Percentiles rank a stretch among this genome's conserved stretches.
Evolutionary conservation across 2,797 vertebrate species (phyloP).

Genomic region (Percopsis omiscomaycus): DNA sequence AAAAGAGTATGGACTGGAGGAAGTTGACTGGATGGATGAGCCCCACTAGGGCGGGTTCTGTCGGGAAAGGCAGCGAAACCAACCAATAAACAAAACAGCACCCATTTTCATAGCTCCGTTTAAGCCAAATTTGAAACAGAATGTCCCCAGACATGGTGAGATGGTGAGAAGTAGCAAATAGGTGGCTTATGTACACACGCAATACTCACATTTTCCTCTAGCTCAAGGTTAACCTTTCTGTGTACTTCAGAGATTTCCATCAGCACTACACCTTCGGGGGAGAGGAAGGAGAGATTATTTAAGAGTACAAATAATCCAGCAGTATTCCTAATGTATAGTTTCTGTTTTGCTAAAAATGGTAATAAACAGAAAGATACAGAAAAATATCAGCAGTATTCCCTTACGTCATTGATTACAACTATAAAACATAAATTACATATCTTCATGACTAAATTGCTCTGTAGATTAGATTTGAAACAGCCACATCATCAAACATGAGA

Average conservation of each 20-base stretch:
- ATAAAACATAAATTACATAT: neutral
- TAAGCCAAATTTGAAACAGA: no score
- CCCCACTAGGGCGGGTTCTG: no score
- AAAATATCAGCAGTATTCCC: neutral
- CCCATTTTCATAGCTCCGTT: no score
- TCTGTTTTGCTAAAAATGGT: neutral
- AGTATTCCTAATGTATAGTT: neutral
- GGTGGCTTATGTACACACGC: neutral
- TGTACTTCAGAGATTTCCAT: slow-evolving; percentile 92
- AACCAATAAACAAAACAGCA: no score
- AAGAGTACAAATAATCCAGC: slow-evolving; percentile 6
- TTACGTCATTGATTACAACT: neutral
- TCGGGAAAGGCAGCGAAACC: no score
- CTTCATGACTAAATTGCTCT: no score
- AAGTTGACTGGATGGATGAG: no score
- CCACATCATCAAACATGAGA: no score
- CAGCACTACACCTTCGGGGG: slow-evolving; percentile 85
- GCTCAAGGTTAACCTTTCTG: slow-evolving; percentile 87
- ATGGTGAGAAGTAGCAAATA: no score
- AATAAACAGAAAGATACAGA: neutral
- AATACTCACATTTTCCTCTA: slow-evolving; percentile 92
- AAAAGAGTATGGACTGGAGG: no score
- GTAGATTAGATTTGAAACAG: neutral
- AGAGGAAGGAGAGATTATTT: slow-evolving; percentile 16
- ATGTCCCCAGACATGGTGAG: no score